Evolutionary conservation across 2,888 invertebrate species (phyloP).

Genomic region (Elysia crispata): DNA sequence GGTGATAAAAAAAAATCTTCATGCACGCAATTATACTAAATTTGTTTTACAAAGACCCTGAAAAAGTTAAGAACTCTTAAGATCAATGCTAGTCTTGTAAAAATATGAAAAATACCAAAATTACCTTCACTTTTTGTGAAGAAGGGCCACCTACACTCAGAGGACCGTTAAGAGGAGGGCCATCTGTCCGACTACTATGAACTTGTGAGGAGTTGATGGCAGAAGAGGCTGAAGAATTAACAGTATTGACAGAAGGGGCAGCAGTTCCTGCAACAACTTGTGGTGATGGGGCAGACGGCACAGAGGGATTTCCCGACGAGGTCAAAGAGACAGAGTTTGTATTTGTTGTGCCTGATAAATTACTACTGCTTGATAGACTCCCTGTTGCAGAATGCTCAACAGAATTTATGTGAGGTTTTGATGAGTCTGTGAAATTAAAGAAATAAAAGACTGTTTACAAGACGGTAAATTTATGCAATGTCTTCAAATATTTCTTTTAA

Average conservation of each 20-base stretch:
- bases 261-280: conserved; percentile 53
- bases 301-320: conserved; percentile 76
- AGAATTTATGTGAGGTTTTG: conserved; percentile 71
- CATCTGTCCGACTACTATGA: conserved; percentile 59
- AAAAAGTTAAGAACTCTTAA: neutral
- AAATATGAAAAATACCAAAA: neutral
- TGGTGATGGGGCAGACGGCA: conserved; percentile 81
- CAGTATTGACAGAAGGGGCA: conserved; percentile 56
- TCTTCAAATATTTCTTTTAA: no score
- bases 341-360: conserved; percentile 57
- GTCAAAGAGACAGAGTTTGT: conserved; percentile 70
- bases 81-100: no score
- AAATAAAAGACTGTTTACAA: neutral
- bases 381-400: conserved; percentile 67
- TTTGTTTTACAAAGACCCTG: neutral
- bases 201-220: conserved; percentile 51
- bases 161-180: conserved; percentile 78
- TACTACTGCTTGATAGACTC: conserved; percentile 75
- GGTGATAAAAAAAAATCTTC: no score
- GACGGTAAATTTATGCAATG: no score
- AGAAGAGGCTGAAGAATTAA: conserved; percentile 61
- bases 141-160: conserved; percentile 69
- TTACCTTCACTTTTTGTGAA: conserved; percentile 41
- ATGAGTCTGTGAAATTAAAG: conserved; percentile 63
- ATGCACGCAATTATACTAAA: no score